Evolutionary conservation across 1,140 invertebrate genomes (phyloP), one percentile per base, ranked within the genome.

Genomic region (Mylabris phalerata): DNA sequence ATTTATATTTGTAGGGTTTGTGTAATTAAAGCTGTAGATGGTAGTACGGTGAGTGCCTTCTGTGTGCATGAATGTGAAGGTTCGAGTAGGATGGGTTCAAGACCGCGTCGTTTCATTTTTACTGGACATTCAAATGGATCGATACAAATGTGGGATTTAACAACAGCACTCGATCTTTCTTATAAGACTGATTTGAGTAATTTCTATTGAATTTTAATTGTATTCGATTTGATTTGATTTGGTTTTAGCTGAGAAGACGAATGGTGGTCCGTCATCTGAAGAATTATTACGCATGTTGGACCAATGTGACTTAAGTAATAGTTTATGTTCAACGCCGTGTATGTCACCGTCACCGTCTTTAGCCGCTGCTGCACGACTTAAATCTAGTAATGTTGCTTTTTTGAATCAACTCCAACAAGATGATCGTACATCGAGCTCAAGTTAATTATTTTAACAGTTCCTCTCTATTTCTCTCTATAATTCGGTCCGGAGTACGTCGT

Each of bases 91-190:
- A 93, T 95, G 88, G 92, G 92, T 2, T 92, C 93, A 9, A 79
- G 93, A 54, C 93, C 93, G 1, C 77, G 93, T 9, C 73, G 95
- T 57, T 93, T 96, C 69, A 88, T 99, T 66, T 90, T 98, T 64
- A 97, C 95, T 11, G 96, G 95, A 4, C 95, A 98, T 73, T 85
- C 87, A 11, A 96, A 93, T 72, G 95, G 96, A 47, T 88, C 89
- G 49, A 89, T 98, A 65, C 95, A 98, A 79, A 95, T 98, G 90
- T 98, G 95, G 95, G 95, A 99, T 78, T 79, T 99, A 38, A 97
- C 93, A 3, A 98, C 93, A 7, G 95, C 94, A 46, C 77, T 98
- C 13, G 93, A 98, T 75, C 81, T 89, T 52, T 79, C 84, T 69
- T 76, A 83, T 67, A 85, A 89, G 79, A 78, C 79, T 67, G 78